phyloP scores from a whole-genome alignment of 1,140 invertebrate genomes.

The Chironomus striatipennis region DNA sequence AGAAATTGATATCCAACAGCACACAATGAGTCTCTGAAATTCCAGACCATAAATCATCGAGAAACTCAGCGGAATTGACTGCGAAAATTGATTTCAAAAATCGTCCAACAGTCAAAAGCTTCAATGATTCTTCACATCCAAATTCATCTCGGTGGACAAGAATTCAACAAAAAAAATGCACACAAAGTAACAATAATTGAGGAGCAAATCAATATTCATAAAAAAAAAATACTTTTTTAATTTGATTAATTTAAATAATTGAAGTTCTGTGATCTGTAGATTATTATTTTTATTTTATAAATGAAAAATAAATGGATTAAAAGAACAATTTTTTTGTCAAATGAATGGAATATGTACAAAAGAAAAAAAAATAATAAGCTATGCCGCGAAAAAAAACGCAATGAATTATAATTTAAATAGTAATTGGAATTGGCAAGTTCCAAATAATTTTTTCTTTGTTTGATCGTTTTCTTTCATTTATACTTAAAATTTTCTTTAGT shows the following conservation, averaged over 20 bases:
- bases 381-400: slow-evolving; percentile 6
- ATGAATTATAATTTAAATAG: slow-evolving; percentile 12
- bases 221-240: neutral
- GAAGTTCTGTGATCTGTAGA: slow-evolving; percentile 21
- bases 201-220: too few species aligned
- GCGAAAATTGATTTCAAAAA: too few species aligned
- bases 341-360: slow-evolving; percentile 19
- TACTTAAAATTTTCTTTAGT: neutral
- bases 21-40: too few species aligned
- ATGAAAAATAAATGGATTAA: slow-evolving; percentile 10
- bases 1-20: too few species aligned
- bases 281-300: slow-evolving; percentile 22
- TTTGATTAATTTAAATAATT: slow-evolving; percentile 22
- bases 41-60: too few species aligned
- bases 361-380: neutral
- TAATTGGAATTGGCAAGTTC: neutral
- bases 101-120: too few species aligned
- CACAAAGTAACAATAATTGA: neutral
- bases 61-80: too few species aligned
- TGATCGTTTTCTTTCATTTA: neutral
- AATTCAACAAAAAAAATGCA: neutral
- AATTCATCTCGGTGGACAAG: neutral
- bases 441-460: neutral
- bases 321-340: neutral
- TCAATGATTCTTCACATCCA: too few species aligned